Evolutionary conservation across 2,888 invertebrate species (phyloP), one percentile per base, ranked within the genome.

Genomic region (Hoplodrina ambigua): DNA sequence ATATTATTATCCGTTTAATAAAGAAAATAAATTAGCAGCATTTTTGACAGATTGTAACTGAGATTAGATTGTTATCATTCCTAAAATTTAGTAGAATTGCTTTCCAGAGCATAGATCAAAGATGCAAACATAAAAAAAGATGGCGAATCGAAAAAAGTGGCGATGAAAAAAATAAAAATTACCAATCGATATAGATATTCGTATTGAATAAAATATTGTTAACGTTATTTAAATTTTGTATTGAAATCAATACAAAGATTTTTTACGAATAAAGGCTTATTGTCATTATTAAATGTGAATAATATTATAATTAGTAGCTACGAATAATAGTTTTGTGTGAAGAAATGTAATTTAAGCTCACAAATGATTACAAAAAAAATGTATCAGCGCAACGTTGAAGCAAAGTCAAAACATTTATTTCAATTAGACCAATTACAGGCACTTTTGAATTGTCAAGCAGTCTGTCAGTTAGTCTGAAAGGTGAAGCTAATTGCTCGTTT

Each of bases 161-260:
- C 57, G 60, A 68, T 69, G 46, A 75, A 57, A 57, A 75, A 56
- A 15, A 17, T 44, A 11, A 3, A 3, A 2, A 41, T 37, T 37
- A 37, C 11, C 11, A 13, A 41, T 1, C 41, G 41, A 41, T 41
- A 8, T 41, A 41, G 41, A 7, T 56, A 5, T 37, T 64, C 56
- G 57, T 57, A 65, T 61, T 8, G 17, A 72, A 66, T 59, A 71
- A 61, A 49, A n/a, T n/a, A 69, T 25, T 44, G 19, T 41, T 33
- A 59, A 20, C 8, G 6, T 20, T 20, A 67, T 41, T 49, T 50
- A 1, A 54, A 33, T 59, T 70, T 50, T 37, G 50, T 55, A 50
- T 54, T 41, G 49, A 17, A 11, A 46, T 37, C 15, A 49, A 68
- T 30, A 30, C 46, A 52, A 41, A 19, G 8, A 19, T 33, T 50